Percentiles rank a stretch among this genome's conserved stretches.
These are phyloP conservation scores for Grapholita molesta DNA, from an alignment of 1,140 invertebrate genomes.

Conservation along the genomic window DNA sequence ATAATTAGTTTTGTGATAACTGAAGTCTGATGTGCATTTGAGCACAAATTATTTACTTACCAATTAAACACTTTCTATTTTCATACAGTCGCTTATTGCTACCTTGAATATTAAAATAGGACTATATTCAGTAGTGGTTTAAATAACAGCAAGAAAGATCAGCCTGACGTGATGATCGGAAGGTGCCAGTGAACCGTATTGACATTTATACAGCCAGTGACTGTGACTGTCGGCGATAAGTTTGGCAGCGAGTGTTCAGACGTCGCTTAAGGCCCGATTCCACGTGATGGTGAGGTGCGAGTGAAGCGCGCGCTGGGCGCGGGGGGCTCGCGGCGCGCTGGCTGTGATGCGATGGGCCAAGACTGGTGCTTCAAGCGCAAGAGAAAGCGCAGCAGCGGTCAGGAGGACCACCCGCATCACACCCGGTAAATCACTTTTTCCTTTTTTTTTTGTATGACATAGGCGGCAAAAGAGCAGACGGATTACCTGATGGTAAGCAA, in stretches of 20 bases:
- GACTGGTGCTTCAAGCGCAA: slow-evolving; percentile 85
- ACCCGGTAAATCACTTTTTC: slow-evolving; percentile 48
- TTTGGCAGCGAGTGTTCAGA: neutral
- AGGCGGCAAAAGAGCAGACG: no score
- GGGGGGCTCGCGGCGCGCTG: slow-evolving; percentile 65
- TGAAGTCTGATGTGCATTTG: no score
- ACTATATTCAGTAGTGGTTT: no score
- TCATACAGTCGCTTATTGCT: no score
- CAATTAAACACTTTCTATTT: no score
- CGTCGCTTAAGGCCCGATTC: neutral
- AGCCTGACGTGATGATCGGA: neutral
- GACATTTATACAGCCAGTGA: neutral
- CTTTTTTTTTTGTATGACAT: no score
- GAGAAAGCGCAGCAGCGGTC: slow-evolving; percentile 81
- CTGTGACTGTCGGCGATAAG: neutral
- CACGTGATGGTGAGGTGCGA: slow-evolving; percentile 29
- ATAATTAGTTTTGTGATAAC: no score
- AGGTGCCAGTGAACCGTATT: neutral
- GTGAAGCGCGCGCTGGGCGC: slow-evolving; percentile 68
- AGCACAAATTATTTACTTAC: no score
- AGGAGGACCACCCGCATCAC: slow-evolving; percentile 73
- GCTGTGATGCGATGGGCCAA: slow-evolving; percentile 82
- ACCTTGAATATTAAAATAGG: no score
- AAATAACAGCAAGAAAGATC: no score
- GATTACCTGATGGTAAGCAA: no score